Base-by-base conservation (phyloP, 2,113 vertebrate genomes). In the Macheiramphus alcinus region DNA sequence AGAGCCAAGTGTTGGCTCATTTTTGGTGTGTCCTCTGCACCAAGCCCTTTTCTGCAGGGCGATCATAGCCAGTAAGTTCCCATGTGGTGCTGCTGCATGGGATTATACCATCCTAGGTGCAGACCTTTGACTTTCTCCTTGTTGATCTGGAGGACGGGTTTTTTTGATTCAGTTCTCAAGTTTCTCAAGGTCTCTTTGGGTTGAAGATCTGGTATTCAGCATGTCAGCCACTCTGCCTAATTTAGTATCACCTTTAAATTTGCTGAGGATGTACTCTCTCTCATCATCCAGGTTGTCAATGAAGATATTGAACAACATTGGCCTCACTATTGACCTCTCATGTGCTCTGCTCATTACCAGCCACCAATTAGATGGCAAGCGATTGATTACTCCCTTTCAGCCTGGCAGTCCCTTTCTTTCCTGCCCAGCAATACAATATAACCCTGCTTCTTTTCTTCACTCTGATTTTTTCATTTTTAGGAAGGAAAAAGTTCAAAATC, bases 371-470 rank as follows among this genome's bases (percentile, higher is more conserved):
- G 31, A 61, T 68, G 53, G 56, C 48, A 87, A 56, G 7, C 31
- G 47, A 87, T 75, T 82, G 82, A 80, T 95, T 91, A 56, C 36
- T 65, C 18, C 17, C n/a, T 87, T 81, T 91, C 61, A 90, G 52
- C 26, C 22, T 43, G 55, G 18, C 55, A 78, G 20, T 55, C 9
- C 11, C 36, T 83, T 72, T 83, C 32, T 68, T 79, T 73, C 27
- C 63, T 91, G 55, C 16, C 47, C 59, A 85, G 56, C 40, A 91
- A 12, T 34, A 55, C 10, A 36, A 47, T 75, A 36, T 5, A 79
- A 19, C 3, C 2, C 4, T 12, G 5, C 13, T 76, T 66, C 61
- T 61, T 74, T 62, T 72, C 53, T 84, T 80, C 42, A 50, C 0
- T 13, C 4, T 48, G 5, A 4, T 70, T 90, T 80, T 88, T 70